phyloP scores from a whole-genome alignment of 2,113 vertebrate species.

The Aptenodytes patagonicus region DNA sequence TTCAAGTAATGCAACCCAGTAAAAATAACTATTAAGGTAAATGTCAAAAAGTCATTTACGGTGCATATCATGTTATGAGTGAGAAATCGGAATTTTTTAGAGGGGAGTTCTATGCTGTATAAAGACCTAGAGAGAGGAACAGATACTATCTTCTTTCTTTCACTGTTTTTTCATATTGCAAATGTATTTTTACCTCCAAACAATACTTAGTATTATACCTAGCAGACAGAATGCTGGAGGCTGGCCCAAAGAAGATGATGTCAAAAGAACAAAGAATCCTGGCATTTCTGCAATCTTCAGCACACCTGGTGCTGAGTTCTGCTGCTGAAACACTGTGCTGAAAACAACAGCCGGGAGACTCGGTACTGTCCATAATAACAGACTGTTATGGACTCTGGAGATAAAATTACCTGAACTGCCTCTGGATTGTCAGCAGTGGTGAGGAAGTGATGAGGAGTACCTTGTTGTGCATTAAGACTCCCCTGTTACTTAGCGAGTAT shows the following conservation, averaged over 20 bases:
- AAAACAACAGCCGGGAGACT: background rate
- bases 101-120: background rate
- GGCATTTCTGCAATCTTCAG: background rate
- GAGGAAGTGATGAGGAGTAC: background rate
- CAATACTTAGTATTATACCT: background rate
- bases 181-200: background rate
- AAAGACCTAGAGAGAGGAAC: background rate
- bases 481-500: background rate
- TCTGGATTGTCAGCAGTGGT: background rate
- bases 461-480: background rate
- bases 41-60: background rate
- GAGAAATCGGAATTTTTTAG: background rate
- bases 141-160: background rate
- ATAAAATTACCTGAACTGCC: background rate
- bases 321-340: background rate
- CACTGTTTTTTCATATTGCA: background rate
- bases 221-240: background rate
- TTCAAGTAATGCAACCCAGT: background rate
- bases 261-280: background rate
- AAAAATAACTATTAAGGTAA: background rate
- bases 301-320: background rate
- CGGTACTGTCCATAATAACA: background rate
- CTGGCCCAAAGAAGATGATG: background rate
- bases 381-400: background rate
- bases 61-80: accelerated